Evolutionary conservation across 2,797 vertebrate species (phyloP), one percentile per base, ranked within the genome.

Genomic region (Helarctos malayanus): DNA sequence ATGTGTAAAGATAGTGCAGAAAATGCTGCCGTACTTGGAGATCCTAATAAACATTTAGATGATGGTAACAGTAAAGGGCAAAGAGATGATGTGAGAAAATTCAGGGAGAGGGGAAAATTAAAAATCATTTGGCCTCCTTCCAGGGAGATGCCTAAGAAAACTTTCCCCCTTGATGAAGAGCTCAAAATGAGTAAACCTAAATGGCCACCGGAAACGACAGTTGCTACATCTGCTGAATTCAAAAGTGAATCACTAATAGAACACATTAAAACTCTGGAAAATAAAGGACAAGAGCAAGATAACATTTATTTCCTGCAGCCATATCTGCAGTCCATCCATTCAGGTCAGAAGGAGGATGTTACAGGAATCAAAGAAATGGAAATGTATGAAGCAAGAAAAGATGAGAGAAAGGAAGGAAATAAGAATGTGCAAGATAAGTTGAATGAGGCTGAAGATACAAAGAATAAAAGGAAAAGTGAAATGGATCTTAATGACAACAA

Each of bases 101-200:
- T 97, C 41, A 87, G 98, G 83, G 99, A 98, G 89, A 98, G 98
- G 94, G 95, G 98, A 95, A 99, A 99, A 98, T 99, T 99, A 97
- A 99, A 99, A 95, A 98, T 99, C 95, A 99, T 98, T 91, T 99
- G 99, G 99, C 99, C 99, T 59, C 99, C 99, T 49, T 99, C 98
- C 97, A 97, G 73, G 21, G 98, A 99, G 86, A 95, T 97, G 82
- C 98, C 97, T 7, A 99, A 99, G 98, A 99, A 99, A 98, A 94
- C 97, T 80, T 99, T 99, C 98, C 98, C 98, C 97, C 94, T 99
- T 96, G 99, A 99, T 93, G 99, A 99, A 97, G 99, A 99, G 69
- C 98, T 99, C 98, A 99, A 99, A 98, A 91, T 99, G 92, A 99
- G 92, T 94, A 99, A 99, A 98, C 99, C 99, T 79, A 99, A 99